These are phyloP conservation scores for Temnothorax curvispinosus DNA, from an alignment of 1,140 invertebrate species.

Conservation along the genomic window DNA sequence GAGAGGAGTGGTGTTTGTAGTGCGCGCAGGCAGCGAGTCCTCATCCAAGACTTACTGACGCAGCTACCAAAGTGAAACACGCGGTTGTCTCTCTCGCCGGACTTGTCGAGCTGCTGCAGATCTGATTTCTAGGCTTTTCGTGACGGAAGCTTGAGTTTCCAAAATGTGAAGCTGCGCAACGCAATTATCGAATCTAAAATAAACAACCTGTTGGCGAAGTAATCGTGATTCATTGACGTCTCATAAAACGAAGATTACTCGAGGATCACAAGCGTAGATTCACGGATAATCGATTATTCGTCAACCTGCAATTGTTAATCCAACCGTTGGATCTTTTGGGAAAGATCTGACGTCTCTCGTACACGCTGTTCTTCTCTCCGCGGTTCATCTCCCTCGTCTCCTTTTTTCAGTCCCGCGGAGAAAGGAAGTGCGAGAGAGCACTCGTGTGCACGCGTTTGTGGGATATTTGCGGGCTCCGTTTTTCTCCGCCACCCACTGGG, in stretches of 20 bases:
- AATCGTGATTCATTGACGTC: not conserved
- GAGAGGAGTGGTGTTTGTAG: not conserved
- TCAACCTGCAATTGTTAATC: not conserved
- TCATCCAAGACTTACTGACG: not conserved
- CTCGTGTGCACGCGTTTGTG: slow-evolving; percentile 45
- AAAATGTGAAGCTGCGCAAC: not conserved
- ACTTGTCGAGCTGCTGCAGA: not conserved
- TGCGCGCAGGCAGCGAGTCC: not conserved
- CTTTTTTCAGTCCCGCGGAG: not conserved
- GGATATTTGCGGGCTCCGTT: slow-evolving; percentile 57
- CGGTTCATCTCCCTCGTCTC: not conserved
- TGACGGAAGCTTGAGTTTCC: not conserved
- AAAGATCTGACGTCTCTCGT: not conserved
- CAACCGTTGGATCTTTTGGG: too few species aligned
- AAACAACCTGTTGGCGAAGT: not conserved
- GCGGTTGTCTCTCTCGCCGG: not conserved
- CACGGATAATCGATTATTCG: slow-evolving; percentile 4
- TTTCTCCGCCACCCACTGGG: slow-evolving; percentile 67
- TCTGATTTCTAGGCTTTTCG: not conserved
- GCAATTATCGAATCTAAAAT: not conserved
- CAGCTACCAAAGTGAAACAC: not conserved
- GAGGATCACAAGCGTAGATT: not conserved
- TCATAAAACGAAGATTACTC: not conserved
- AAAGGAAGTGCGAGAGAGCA: slow-evolving; percentile 6
- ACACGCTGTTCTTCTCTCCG: not conserved